Conservation (phyloP, 2,888 invertebrate genomes). For the Cosmia pyralina region DNA sequence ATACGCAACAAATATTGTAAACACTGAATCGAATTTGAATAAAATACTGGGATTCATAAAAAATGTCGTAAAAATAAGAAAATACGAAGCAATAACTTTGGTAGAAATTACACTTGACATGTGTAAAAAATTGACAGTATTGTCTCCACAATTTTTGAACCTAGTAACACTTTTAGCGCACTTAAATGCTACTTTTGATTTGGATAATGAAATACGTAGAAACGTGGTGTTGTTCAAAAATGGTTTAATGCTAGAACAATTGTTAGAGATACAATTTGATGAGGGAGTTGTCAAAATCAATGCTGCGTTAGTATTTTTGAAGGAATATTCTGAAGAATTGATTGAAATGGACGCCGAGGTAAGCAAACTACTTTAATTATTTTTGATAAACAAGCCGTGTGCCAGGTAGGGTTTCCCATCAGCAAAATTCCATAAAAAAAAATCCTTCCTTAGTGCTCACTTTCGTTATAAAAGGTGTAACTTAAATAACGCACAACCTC, state of each 20-base stretch:
- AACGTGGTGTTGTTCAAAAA: conserved; percentile 54
- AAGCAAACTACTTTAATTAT: conserved; percentile 29
- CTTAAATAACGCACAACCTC: too few relatives aligned
- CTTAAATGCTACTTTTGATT: conserved; percentile 48
- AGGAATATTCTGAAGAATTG: conserved; percentile 66
- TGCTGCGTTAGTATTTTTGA: conserved; percentile 68
- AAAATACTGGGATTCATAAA: conserved; percentile 47
- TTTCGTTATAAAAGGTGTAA: too few relatives aligned
- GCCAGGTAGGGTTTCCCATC: not conserved
- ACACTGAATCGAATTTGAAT: conserved; percentile 41
- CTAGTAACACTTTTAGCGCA: conserved; percentile 51
- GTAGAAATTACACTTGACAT: conserved; percentile 26
- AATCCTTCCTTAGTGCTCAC: not conserved
- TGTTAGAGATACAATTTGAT: conserved; percentile 31
- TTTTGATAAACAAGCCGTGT: not conserved
- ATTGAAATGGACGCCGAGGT: conserved; percentile 71
- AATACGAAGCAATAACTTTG: not conserved
- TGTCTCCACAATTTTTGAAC: conserved; percentile 46
- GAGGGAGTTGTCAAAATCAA: conserved; percentile 52
- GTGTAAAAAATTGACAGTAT: conserved; percentile 24
- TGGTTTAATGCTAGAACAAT: conserved; percentile 45
- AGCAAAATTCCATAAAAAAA: too few relatives aligned
- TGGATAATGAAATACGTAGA: conserved; percentile 49
- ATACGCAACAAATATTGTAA: not conserved
- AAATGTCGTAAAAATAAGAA: conserved; percentile 9